Evolutionary conservation across 2,797 vertebrate species (phyloP), one percentile per base, ranked within the genome.

Genomic region (Melanotaenia trifasciata): DNA sequence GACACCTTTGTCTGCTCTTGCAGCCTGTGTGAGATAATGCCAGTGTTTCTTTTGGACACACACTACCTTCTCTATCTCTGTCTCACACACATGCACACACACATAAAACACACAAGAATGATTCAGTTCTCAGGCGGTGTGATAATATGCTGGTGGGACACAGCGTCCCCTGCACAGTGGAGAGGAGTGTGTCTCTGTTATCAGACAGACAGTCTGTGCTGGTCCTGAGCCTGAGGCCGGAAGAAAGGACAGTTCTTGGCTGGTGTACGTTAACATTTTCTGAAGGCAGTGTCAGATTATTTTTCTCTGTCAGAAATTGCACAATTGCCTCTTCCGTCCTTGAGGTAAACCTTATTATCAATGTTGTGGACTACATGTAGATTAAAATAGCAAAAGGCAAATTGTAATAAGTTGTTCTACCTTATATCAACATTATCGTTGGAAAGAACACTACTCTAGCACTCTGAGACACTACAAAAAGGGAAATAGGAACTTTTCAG

Each of bases 181-280:
- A 70, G 78, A 76, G 75, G 81, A 88, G 76, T 77, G 71, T 72
- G 79, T 81, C 64, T 88, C 72, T 69, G 79, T 86, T 78, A 86
- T 89, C 84, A 84, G 87, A 88, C 80, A 89, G 83, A 86, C 80
- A 79, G 80, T 86, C 83, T 75, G 88, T 85, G 67, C 85, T 64
- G 81, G 61, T 87, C 81, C 84, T 75, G 74, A 83, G 74, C 81
- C 81, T 66, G 64, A 84, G 78, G 76, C 79, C 57, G 56, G 40
- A 45, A 51, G 74, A 59, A 81, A 64, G 74, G 51, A 78, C 78
- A 76, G 51, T 82, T 79, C 72, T 79, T 59, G 50, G 57, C 67
- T 66, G 65, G 40, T 69, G 67, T 54, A 50, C 58, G 64, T 82
- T 58, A 11, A 53, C 28, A 51, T 72, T 64, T 74, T 76, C 47